These are phyloP conservation scores for Magallana angulata DNA, from an alignment of 1,140 invertebrate genomes.

Conservation along the genomic window DNA sequence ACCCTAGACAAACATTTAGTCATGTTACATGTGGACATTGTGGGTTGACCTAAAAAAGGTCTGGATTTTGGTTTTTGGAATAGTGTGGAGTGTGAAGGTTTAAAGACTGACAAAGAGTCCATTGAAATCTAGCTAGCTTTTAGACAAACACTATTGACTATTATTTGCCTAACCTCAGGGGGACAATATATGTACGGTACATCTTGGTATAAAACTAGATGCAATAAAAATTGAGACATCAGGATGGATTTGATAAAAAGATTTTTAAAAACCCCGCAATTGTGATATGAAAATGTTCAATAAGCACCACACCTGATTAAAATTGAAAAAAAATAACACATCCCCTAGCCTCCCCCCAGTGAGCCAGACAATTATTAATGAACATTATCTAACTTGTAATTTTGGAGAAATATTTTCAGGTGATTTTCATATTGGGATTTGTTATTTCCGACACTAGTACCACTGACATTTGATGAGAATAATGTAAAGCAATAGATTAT, in stretches of 20 bases:
- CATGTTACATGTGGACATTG: neutral
- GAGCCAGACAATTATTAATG: neutral
- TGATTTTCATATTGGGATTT: neutral
- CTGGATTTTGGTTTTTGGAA: neutral
- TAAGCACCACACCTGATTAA: too few relatives aligned
- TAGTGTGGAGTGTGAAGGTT: neutral
- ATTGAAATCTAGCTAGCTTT: neutral
- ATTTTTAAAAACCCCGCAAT: too few relatives aligned
- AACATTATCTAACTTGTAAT: neutral
- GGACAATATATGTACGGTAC: neutral
- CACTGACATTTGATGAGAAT: constrained; percentile 21
- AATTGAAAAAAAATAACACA: too few relatives aligned
- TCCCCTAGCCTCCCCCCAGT: neutral
- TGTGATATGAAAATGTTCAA: too few relatives aligned
- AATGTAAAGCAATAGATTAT: constrained; percentile 28
- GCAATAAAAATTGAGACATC: too few relatives aligned
- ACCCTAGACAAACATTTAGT: neutral
- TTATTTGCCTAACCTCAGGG: neutral
- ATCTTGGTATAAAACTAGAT: neutral
- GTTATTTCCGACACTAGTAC: constrained; percentile 1
- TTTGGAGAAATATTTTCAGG: neutral
- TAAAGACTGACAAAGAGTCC: constrained; percentile 1
- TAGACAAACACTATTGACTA: neutral
- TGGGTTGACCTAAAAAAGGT: neutral
- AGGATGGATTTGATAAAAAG: too few relatives aligned